Conservation (phyloP, 2,113 vertebrate species). For the Ammospiza caudacuta region DNA sequence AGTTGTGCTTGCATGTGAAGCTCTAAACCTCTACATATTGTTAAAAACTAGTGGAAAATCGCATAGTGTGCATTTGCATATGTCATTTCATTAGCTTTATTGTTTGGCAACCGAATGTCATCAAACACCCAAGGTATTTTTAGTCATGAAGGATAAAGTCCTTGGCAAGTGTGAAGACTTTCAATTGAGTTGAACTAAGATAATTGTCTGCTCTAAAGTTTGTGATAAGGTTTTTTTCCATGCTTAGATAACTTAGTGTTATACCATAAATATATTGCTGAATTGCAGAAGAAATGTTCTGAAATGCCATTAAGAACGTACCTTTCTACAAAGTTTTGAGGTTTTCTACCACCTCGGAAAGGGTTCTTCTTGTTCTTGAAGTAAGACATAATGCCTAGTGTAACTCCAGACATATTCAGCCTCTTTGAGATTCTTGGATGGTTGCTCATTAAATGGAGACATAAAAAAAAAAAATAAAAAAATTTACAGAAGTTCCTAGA, state of each 20-base stretch:
- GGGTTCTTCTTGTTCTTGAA: background rate
- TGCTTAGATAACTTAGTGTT: background rate
- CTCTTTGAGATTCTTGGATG: background rate
- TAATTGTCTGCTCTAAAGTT: background rate
- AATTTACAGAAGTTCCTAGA: background rate
- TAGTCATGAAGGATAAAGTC: background rate
- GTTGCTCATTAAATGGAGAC: background rate
- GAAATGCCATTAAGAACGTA: background rate
- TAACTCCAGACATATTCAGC: background rate
- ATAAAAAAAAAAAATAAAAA: background rate
- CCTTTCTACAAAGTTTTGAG: background rate
- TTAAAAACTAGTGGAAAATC: constrained; percentile 24
- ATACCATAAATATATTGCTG: background rate
- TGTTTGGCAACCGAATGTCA: background rate
- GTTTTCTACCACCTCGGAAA: background rate
- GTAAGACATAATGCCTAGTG: background rate
- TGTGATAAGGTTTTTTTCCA: background rate
- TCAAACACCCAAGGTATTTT: background rate
- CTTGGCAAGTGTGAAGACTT: background rate
- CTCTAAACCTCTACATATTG: background rate
- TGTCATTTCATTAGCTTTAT: constrained; percentile 4
- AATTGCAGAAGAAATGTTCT: background rate
- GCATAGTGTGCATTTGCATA: background rate
- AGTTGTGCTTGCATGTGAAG: background rate
- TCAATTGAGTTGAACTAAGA: background rate